Conservation (phyloP, 2,113 vertebrate species). For the Empidonax alnorum region DNA sequence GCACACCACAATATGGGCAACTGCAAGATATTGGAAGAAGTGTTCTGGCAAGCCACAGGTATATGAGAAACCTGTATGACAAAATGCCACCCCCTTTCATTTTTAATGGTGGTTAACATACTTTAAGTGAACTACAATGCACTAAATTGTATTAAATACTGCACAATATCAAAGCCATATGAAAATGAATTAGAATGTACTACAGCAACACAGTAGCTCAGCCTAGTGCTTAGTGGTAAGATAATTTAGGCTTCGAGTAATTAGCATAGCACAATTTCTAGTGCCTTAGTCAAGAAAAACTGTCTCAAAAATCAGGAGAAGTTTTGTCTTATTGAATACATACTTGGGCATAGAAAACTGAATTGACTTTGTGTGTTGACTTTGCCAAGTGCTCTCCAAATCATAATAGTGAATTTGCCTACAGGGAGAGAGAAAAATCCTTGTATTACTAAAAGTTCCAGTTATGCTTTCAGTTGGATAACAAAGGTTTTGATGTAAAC, state of each 20-base stretch:
- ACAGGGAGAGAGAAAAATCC: neutral
- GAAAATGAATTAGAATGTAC: neutral
- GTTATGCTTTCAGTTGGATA: neutral
- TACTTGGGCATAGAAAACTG: neutral
- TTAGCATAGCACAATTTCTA: neutral
- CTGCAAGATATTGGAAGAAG: neutral
- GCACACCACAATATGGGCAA: neutral
- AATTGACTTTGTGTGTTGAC: constrained; percentile 5
- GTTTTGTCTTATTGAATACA: neutral
- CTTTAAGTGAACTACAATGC: neutral
- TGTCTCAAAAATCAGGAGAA: neutral
- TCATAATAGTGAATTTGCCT: neutral
- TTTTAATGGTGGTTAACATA: neutral
- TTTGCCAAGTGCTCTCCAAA: neutral
- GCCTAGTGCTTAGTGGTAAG: neutral
- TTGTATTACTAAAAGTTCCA: neutral
- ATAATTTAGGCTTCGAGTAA: neutral
- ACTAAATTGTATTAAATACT: neutral
- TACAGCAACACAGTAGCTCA: neutral
- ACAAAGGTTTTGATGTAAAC: neutral
- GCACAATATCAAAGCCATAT: neutral
- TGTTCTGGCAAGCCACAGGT: neutral
- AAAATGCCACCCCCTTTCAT: neutral
- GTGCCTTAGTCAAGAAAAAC: neutral
- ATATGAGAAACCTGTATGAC: neutral